Base-by-base conservation (phyloP, 2,888 invertebrate species). In the Atethmia centrago region DNA sequence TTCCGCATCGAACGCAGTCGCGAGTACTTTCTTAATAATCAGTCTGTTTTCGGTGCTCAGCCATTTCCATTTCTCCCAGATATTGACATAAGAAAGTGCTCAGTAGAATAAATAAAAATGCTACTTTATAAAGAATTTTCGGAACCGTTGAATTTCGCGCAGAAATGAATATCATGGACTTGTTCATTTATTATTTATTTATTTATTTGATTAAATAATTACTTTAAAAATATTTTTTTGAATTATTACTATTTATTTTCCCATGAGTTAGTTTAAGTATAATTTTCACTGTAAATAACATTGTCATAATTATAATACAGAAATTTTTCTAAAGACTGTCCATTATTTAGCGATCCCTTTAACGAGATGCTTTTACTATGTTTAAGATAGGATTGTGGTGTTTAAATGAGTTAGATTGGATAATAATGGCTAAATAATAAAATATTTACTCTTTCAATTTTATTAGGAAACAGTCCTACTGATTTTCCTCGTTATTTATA, bases 11-110 rank as follows among this genome's bases (percentile, higher is more conserved):
- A 91, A 90, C 2, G 84, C 90, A 58, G 87, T 91, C 10, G 92
- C 91, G 3, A 93, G 90, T 75, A 95, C 95, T 4, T 93, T 94
- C 55, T 61, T 91, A 67, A 92, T 95, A 58, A 73, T 93, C 10
- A 80, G 87, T 10, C 55, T 93, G 40, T 95, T 93, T 76, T 77
- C 90, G 3, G 12, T 94, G 12, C 68, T 95, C 62, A 91, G 89
- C 65, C 85, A 92, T 79, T 87, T 94, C 21, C 93, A 93, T 79
- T 81, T 74, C 19, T 83, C 84, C 3, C 87, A 90, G 80, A 85
- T 94, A 70, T 72, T 92, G 47, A 91, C 87, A 21, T 93, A 89
- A 75, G 65, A 65, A 84, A 87, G 83, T 87, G 63, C 56, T 86
- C 74, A 71, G 84, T 90, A 9, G 3, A 28, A 25, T 49, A 1